These are phyloP conservation scores for Hexactinellida sp. DNA, from an alignment of 37 sponge, comb jelly and placozoan genomes.

Conservation along the genomic window DNA sequence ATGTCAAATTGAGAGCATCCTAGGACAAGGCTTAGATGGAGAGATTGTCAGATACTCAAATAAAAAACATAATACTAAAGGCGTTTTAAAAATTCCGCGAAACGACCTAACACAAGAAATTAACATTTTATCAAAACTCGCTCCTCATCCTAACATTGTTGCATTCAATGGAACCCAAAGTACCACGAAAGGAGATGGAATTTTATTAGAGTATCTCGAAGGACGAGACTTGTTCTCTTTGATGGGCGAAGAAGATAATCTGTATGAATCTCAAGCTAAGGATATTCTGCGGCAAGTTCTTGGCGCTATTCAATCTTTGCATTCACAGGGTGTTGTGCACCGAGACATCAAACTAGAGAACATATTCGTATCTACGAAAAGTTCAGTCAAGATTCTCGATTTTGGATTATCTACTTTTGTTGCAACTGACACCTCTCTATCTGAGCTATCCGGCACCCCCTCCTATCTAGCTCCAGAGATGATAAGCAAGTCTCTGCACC, in stretches of 20 bases:
- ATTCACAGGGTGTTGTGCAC: background rate
- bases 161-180: background rate
- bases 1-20: background rate
- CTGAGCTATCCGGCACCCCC: background rate
- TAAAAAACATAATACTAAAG: background rate
- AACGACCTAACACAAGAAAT: background rate
- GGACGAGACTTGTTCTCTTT: background rate
- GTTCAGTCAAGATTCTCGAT: background rate
- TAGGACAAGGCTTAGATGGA: conserved; percentile 12
- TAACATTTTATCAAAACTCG: background rate
- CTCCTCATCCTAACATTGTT: background rate
- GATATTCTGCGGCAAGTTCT: background rate
- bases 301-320: background rate
- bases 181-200: background rate
- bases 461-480: conserved; percentile 7
- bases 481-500: background rate
- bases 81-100: background rate
- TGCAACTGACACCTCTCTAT: background rate
- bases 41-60: background rate
- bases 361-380: background rate
- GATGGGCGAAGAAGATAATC: background rate
- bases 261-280: background rate
- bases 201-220: background rate
- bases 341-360: conserved; percentile 2
- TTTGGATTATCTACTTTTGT: background rate